Conservation (phyloP, 2,797 vertebrate species). For the Euphonia xanthogaster region DNA sequence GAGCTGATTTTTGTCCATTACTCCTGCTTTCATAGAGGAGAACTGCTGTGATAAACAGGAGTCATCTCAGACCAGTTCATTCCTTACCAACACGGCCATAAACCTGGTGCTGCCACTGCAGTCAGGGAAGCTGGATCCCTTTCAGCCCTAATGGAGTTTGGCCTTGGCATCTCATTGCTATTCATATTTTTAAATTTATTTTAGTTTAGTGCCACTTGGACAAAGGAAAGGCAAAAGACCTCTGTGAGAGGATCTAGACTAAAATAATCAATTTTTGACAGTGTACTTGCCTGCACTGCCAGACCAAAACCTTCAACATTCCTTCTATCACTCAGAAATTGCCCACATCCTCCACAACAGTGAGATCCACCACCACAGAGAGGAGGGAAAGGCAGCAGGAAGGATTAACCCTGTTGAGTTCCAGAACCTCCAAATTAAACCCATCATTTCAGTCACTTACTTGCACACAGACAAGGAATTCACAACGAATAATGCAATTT, state of each 20-base stretch:
- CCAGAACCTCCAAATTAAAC: neutral
- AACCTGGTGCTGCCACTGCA: neutral
- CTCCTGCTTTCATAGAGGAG: constrained; percentile 10
- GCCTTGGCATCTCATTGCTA: neutral
- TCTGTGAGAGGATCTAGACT: neutral
- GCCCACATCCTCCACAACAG: rapidly evolving
- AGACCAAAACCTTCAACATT: neutral
- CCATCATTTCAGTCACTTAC: neutral
- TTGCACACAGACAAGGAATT: neutral
- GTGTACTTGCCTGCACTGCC: neutral
- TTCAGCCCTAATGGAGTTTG: neutral
- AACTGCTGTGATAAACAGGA: constrained; percentile 7
- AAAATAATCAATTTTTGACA: neutral
- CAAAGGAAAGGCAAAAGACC: neutral
- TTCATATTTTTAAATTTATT: neutral
- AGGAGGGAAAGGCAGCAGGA: neutral
- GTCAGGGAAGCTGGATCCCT: neutral
- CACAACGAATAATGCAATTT: neutral
- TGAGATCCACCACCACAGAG: neutral
- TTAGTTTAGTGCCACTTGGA: neutral
- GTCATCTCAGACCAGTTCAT: constrained; percentile 4
- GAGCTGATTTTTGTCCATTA: neutral
- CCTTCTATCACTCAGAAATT: neutral
- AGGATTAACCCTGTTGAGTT: neutral
- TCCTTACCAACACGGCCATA: neutral